Base-by-base conservation (phyloP, 2,113 vertebrate genomes). In the Ochotona curzoniae region DNA sequence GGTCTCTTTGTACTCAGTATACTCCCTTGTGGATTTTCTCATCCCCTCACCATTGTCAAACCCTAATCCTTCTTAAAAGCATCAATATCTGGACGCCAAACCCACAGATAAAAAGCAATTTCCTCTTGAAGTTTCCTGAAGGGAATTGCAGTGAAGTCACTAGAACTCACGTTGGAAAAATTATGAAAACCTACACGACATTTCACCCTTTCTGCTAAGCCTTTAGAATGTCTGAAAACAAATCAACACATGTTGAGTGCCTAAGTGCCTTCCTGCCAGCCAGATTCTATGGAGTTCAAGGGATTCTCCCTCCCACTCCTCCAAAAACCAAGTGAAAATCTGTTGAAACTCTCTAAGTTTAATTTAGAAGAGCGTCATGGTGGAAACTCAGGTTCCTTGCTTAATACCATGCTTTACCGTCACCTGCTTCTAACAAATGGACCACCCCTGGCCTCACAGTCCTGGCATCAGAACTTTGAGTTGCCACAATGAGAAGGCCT, bases 51-150 rank as follows among this genome's bases (percentile, higher is more conserved):
- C 71, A 87, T 75, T 25, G 44, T 90, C 49, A 83, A 92, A 73
- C 35, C 71, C 70, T 85, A 93, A 88, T 92, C 90, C 69, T 90
- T 82, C 91, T 90, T 51, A 80, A 26, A 73, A 83, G 38, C 64
- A 71, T 93, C 82, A 26, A 70, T 57, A 90, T 51, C 89, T 75
- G 76, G 71, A 90, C 80, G 35, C 32, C 87, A 76, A 92, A 79
- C n/a, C 13, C 32, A 83, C 25, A 95, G 83, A 81, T 87, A 54
- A 93, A 96, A 96, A 93, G 83, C 70, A 86, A 80, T 97, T 95
- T 96, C 70, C 26, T 82, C 69, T 71, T 63, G 12, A 93, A 79
- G 5, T 80, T 90, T 86, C 92, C 21, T 85, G 89, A 80, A 80
- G 89, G 70, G 86, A 92, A 86, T 60, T 21, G 17, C 74, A 63